Evolutionary conservation across 2,888 invertebrate genomes (phyloP), one percentile per base, ranked within the genome.

Genomic region (Nephrotoma flavescens): DNA sequence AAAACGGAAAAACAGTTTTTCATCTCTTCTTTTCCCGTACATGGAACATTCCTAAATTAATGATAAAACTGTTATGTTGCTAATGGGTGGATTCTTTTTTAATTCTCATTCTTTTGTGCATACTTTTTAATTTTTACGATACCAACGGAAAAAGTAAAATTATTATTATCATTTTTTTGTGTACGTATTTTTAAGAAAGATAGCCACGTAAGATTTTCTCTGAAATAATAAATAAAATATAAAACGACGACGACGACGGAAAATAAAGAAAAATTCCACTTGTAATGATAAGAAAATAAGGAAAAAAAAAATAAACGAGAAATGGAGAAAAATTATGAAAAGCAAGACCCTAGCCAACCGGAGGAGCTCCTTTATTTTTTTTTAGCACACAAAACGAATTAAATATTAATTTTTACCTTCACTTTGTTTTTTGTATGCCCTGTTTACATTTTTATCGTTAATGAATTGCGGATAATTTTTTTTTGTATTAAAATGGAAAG

Each of bases 371-470:
- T 84, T 42, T 84, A 42, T 84, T 84, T 84, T 42, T n/a, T 84
- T 84, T 42, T 42, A 42, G 84, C 15, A 42, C 42, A 84, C 84
- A 41, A 84, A 84, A 41, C 84, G 84, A 84, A 84, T 84, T 84
- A 84, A 84, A 84, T 84, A 84, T 84, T 84, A 84, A 84, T 84
- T 84, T 84, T 41, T 42, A 41, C 84, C 42, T 41, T 42, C 84
- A 42, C 84, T 71, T 71, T 71, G 71, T 71, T 71, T 71, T 84
- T 84, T 84, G n/a, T 41, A 84, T 84, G 42, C 42, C n/a, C 41
- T 84, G 84, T 84, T 84, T 84, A 84, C 84, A 84, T 71, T 71
- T 84, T 84, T 42, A 84, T 42, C 84, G 84, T 84, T 84, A 84
- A 84, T 84, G 84, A 84, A 84, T 84, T 84, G 84, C 15, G 84